These are phyloP conservation scores for Leucosticte australis DNA, from an alignment of 2,113 vertebrate species.

Conservation along the genomic window DNA sequence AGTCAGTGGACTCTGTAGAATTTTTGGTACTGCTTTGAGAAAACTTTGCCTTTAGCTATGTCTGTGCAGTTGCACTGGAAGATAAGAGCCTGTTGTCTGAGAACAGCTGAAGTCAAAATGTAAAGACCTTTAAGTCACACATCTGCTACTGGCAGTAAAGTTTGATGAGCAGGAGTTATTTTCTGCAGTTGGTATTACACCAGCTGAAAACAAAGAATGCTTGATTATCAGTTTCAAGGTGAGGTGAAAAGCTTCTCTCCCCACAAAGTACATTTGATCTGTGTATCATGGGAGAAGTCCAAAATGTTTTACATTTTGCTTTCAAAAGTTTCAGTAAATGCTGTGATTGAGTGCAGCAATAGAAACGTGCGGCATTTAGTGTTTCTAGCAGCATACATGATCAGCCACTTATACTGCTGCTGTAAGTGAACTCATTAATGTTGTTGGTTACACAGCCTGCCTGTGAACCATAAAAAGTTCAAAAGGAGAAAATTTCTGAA, in stretches of 20 bases:
- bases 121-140: neutral
- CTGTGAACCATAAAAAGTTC: neutral
- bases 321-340: neutral
- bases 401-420: neutral
- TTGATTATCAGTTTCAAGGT: neutral
- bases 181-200: neutral
- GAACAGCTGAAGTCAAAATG: conserved; percentile 24
- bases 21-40: neutral
- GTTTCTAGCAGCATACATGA: neutral
- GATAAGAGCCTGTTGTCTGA: neutral
- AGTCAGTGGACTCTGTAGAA: neutral
- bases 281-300: neutral
- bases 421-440: neutral
- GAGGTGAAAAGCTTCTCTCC: neutral
- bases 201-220: neutral
- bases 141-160: neutral
- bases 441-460: neutral
- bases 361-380: neutral
- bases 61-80: neutral
- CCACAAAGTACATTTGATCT: neutral
- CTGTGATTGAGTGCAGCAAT: neutral
- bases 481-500: neutral
- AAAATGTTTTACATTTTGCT: neutral
- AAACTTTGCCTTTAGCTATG: neutral
- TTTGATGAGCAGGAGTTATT: neutral